Conservation (phyloP, 1,140 invertebrate genomes). For the Sitobion miscanthi region DNA sequence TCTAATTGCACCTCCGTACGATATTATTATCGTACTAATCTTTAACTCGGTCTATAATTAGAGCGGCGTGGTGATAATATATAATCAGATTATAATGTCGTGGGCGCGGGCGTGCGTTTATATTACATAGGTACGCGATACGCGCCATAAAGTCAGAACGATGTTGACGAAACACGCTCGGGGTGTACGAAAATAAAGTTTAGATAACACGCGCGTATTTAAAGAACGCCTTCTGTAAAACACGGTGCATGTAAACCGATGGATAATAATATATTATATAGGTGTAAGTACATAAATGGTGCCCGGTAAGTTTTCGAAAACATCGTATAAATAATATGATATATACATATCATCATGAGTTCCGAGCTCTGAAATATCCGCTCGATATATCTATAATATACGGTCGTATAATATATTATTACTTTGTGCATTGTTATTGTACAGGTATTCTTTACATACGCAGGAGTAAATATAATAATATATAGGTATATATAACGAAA, state of each 20-base stretch:
- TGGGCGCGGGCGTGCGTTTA: not conserved
- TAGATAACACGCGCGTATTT: not conserved
- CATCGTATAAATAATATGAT: not conserved
- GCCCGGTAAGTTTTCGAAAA: not conserved
- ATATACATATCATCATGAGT: not conserved
- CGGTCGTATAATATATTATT: too few relatives aligned
- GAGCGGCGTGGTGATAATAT: not conserved
- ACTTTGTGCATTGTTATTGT: not conserved
- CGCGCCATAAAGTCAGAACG: not conserved
- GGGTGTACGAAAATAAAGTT: slow-evolving; percentile 35
- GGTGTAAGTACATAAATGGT: not conserved
- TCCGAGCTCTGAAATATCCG: not conserved
- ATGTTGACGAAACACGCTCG: slow-evolving; percentile 24
- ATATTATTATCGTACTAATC: slow-evolving; percentile 4
- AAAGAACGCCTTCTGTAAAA: not conserved
- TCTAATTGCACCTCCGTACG: not conserved
- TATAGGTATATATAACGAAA: not conserved
- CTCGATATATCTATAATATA: not conserved
- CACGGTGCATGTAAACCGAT: not conserved
- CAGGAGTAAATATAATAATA: not conserved
- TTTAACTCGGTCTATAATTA: slow-evolving; percentile 15
- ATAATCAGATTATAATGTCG: slow-evolving; percentile 22
- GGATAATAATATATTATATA: not conserved
- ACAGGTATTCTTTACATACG: not conserved
- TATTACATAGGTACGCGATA: not conserved